Base-by-base conservation (phyloP, 2,888 invertebrate species). In the Pyralis farinalis region DNA sequence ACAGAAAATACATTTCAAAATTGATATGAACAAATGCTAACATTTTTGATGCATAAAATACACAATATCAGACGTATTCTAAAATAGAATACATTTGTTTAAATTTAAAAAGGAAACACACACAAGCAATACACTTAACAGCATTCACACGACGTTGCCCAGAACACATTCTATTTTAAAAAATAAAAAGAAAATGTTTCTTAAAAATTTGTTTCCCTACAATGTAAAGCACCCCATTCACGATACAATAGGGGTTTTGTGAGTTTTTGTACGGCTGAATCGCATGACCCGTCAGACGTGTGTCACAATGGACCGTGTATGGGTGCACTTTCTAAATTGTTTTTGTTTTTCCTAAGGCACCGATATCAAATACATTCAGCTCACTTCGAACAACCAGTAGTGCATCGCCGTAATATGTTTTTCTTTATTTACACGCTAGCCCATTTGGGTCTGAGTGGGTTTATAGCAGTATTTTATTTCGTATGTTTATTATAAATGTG, bases 301-400 rank as follows among this genome's bases (percentile, higher is more conserved):
- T 82, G 81, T 78, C 63, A 66, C 77, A 67, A 68, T 69, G 40
- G 57, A 45, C 44, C 62, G 64, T 66, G 69, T 71, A 71, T 72
- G 70, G 69, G 63, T 68, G 86, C 85, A 86, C 82, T 86, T 77
- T 78, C 75, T 69, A 75, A 72, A 85, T 85, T 85, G 87, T 86
- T 84, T 81, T 79, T 76, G 67, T 81, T 80, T 69, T 63, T 54
- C 51, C 55, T 57, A 69, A 64, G 59, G 59, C 67, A 63, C 50
- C 50, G 60, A 58, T 63, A n/a, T 60, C 56, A 60, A 51, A 50
- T 57, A 64, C 59, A 63, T 64, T 21, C 21, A 21, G 21, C 21
- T 21, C 7, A 5, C 21, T 21, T n/a, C n/a, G n/a, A n/a, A n/a
- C n/a, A n/a, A n/a, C n/a, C n/a, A n/a, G n/a, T n/a, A n/a, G n/a